These are phyloP conservation scores for Gyps fulvus DNA, from an alignment of 2,113 vertebrate genomes.

Conservation along the genomic window DNA sequence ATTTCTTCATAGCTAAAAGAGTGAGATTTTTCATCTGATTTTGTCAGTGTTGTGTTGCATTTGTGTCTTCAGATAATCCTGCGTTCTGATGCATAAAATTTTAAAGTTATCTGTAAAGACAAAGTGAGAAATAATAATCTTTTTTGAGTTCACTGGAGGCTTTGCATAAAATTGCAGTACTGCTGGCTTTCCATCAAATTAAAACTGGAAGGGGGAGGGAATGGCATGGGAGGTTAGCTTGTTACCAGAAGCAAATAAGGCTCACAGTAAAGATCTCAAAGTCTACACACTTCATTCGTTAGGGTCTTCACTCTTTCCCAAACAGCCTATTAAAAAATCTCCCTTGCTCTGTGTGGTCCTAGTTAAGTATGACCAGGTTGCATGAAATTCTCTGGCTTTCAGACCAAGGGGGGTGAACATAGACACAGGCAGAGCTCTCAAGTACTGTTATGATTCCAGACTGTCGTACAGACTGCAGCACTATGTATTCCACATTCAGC, in stretches of 20 bases:
- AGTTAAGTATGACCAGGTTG: constrained; percentile 25
- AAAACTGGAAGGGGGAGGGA: neutral
- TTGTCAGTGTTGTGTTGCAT: constrained; percentile 73
- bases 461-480: neutral
- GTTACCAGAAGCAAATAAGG: constrained; percentile 17
- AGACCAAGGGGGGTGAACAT: neutral
- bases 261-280: neutral
- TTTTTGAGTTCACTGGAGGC: constrained; percentile 7
- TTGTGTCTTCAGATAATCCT: constrained; percentile 63
- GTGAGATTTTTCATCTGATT: constrained; percentile 74
- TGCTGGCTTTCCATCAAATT: constrained; percentile 1
- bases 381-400: neutral
- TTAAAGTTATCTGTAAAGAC: constrained; percentile 61
- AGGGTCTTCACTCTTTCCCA: constrained; percentile 6
- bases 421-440: neutral
- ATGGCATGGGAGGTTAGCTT: neutral
- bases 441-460: neutral
- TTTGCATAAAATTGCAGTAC: neutral
- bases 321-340: constrained; percentile 26
- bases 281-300: neutral
- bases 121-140: neutral
- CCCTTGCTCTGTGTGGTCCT: constrained; percentile 27
- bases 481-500: neutral
- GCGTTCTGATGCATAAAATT: constrained; percentile 40
- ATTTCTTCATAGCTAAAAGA: constrained; percentile 78